phyloP scores from a whole-genome alignment of 2,113 vertebrate species.

The Melanotaenia duboulayi region DNA sequence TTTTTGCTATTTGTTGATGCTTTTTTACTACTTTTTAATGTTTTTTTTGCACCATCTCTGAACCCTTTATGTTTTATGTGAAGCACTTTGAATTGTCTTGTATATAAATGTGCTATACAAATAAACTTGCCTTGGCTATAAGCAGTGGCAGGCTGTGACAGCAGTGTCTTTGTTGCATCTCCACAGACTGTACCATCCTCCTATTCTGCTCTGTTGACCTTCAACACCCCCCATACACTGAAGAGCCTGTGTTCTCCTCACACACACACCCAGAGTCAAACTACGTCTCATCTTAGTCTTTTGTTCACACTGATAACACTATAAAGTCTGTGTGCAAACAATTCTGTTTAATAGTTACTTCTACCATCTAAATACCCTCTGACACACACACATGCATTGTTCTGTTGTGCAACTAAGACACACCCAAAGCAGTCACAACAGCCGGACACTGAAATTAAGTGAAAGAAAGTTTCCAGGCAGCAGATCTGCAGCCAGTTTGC shows the following conservation, averaged over 20 bases:
- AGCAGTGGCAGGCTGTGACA: slow-evolving; percentile 55
- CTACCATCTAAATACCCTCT: background rate
- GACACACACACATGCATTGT: background rate
- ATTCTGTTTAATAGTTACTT: background rate
- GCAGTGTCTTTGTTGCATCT: slow-evolving; percentile 38
- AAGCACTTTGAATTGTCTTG: no score
- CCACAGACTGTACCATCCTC: slow-evolving; percentile 48
- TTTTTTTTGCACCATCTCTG: no score
- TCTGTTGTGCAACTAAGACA: background rate
- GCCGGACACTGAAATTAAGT: no score
- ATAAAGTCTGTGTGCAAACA: background rate
- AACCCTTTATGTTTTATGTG: no score
- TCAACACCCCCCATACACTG: slow-evolving; percentile 1
- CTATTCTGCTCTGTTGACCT: slow-evolving; percentile 26
- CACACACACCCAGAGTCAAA: background rate
- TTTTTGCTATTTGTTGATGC: no score
- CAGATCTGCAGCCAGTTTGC: no score
- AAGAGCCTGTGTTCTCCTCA: background rate
- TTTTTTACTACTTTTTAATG: no score
- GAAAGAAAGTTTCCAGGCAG: no score
- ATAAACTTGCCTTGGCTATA: no score
- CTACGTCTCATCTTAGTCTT: background rate
- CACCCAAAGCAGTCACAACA: no score
- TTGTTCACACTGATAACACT: slow-evolving; percentile 8
- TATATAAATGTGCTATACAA: no score